Base-by-base conservation (phyloP, 2,113 vertebrate species). In the Elephas maximus region DNA sequence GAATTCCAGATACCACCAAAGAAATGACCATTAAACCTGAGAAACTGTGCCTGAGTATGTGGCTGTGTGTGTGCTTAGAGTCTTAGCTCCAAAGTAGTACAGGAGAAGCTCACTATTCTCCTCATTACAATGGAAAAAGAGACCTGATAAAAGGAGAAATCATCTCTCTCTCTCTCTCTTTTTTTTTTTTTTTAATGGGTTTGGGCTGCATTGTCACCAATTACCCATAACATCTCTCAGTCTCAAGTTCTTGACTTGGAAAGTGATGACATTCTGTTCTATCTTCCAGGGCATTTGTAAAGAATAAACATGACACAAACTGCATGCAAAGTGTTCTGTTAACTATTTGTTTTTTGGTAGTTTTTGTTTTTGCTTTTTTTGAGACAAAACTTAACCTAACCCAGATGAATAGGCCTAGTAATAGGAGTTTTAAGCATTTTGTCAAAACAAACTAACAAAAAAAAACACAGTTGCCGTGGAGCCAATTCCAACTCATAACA, bases 361-460 rank as follows among this genome's bases (percentile, higher is more conserved):
- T 37, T 90, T 33, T 17, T 33, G 1, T 71, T 33, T 20, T 78
- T 30, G 37, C 37, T 84, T 76, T 57, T 51, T 37, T n/a, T 5
- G 28, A 86, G 44, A 60, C 30, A 91, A 94, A 91, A 85, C 74
- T 92, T 93, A 69, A 95, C 80, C 28, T 37, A 37, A 37, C 37
- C 37, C 65, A 79, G n/a, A 62, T 4, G 15, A 60, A 17, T 65
- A 85, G 88, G 14, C 65, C 28, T 2, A 41, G 26, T 26, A 77
- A 79, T 95, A 44, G 6, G 33, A 84, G 81, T 62, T n/a, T 65
- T 80, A 87, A 85, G 33, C 23, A 53, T 69, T 41, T 48, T 57
- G 11, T 48, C 48, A 48, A 48, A 48, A 37, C 37, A 37, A 48
- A 48, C 48, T 8, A 48, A 48, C 48, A 48, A 48, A 48, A 48